Evolutionary conservation across 2,113 vertebrate genomes (phyloP), one percentile per base, ranked within the genome.

Genomic region (Nannospalax galili): DNA sequence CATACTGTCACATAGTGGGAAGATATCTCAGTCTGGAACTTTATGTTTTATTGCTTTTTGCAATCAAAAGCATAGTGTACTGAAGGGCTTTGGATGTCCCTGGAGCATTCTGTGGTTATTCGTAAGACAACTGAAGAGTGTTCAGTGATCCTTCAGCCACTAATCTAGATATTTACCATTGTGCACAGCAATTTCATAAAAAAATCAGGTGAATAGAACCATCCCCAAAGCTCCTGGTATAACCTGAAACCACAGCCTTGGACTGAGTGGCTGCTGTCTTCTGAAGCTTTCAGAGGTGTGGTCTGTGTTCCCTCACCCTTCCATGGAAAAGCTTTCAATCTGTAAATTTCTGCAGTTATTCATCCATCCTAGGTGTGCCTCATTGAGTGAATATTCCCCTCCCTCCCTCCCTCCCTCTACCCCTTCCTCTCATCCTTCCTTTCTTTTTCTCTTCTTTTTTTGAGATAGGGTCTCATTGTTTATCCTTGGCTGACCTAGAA

Each of bases 31-130:
- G 60, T 82, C n/a, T 92, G n/a, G 3, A 70, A 60, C 64, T 94
- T 96, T 88, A 77, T 32, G 2, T 82, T 37, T 96, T 91, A 52
- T 58, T 91, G 17, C 45, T 94, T 87, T 84, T 84, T 14, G 30
- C 48, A 42, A 73, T 67, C 22, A 7, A 65, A 42, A 84, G 20
- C 65, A n/a, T 60, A 60, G 16, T 75, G 15, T 91, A 42, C 3
- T 93, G 84, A 16, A 77, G 80, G 91, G 30, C 11, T 94, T 90
- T 77, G 52, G 11, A 2, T 86, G 67, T 86, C 93, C 82, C 32
- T 96, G 35, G 60, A 69, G 11, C 58, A 65, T 94, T 91, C 48
- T 87, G 72, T 48, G 85, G 12, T 74, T 88, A 22, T 79, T 89
- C 40, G 9, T 90, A 93, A 28, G 26, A 58, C 28, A 84, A 48